phyloP scores from a whole-genome alignment of 2,888 invertebrate genomes.

The Eucriotettix oculatus region DNA sequence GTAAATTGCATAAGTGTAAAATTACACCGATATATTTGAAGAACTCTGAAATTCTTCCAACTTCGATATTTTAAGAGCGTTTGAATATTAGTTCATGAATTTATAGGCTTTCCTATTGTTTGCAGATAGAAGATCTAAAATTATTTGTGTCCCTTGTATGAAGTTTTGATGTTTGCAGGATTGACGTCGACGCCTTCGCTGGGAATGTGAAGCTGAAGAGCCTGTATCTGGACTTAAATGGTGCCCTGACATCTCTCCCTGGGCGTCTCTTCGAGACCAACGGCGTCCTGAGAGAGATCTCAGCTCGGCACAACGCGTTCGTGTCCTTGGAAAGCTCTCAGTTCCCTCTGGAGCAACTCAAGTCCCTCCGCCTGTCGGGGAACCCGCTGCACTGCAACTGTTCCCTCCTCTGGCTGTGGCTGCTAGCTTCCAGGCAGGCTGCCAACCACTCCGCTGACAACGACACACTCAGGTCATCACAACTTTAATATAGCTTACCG shows the following conservation, averaged over 20 bases:
- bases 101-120: too few relatives aligned
- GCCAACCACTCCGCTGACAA: too few relatives aligned
- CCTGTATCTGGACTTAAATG: constrained; percentile 62
- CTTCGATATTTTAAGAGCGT: too few relatives aligned
- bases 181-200: constrained; percentile 65
- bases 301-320: constrained; percentile 55
- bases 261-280: constrained; percentile 70
- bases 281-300: constrained; percentile 56
- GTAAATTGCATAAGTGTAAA: too few relatives aligned
- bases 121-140: too few relatives aligned
- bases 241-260: constrained; percentile 53
- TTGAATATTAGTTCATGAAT: too few relatives aligned
- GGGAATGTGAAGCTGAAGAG: constrained; percentile 70
- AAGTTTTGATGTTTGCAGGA: constrained; percentile 15
- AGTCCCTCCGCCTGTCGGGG: constrained; percentile 56
- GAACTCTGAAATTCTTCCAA: too few relatives aligned
- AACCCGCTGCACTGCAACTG: constrained; percentile 79
- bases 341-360: constrained; percentile 65
- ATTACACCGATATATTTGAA: too few relatives aligned
- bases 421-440: constrained; percentile 25
- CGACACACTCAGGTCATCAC: too few relatives aligned
- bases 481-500: too few relatives aligned
- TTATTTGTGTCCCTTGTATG: too few relatives aligned
- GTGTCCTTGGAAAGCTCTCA: constrained; percentile 61
- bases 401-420: constrained; percentile 74